Percentiles rank a stretch among this genome's conserved stretches.
Evolutionary conservation across 2,888 invertebrate species (phyloP).

Genomic region (Blastobasis lacticolella): DNA sequence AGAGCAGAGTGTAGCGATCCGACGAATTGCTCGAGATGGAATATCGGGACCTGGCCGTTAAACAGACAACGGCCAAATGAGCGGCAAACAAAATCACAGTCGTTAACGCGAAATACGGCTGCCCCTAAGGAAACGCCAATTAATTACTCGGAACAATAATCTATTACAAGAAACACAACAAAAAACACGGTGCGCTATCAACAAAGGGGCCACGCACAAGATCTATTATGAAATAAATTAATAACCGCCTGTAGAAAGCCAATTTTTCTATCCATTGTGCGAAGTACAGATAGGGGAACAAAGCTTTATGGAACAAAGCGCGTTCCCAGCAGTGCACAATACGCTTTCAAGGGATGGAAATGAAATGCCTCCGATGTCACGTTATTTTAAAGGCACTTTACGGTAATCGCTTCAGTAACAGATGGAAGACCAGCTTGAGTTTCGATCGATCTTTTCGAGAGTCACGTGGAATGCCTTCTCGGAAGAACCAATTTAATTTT

Average conservation of each 20-base stretch:
- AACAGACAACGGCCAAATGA: too few species aligned
- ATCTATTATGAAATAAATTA: conserved; percentile 55
- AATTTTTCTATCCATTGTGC: conserved; percentile 61
- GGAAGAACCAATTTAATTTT: too few species aligned
- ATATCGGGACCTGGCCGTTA: too few species aligned
- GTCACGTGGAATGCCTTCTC: too few species aligned
- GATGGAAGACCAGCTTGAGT: conserved; percentile 10
- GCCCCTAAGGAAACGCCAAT: background rate
- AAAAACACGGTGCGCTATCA: conserved; percentile 1
- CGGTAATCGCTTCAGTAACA: conserved; percentile 13
- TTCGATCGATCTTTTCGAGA: background rate
- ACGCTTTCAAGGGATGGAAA: conserved; percentile 18
- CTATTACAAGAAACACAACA: background rate
- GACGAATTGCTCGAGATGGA: too few species aligned
- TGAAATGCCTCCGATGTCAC: conserved; percentile 17
- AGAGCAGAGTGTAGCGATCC: too few species aligned
- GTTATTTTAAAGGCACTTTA: conserved; percentile 14
- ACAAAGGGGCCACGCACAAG: conserved; percentile 24
- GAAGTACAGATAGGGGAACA: conserved; percentile 25
- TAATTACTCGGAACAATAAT: background rate
- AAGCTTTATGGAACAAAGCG: conserved; percentile 25
- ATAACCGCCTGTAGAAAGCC: conserved; percentile 47
- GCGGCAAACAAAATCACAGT: too few species aligned
- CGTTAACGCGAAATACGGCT: too few species aligned
- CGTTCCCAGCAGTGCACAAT: conserved; percentile 16